Base-by-base conservation (phyloP, 1,140 invertebrate genomes). In the Nebria ingens region DNA sequence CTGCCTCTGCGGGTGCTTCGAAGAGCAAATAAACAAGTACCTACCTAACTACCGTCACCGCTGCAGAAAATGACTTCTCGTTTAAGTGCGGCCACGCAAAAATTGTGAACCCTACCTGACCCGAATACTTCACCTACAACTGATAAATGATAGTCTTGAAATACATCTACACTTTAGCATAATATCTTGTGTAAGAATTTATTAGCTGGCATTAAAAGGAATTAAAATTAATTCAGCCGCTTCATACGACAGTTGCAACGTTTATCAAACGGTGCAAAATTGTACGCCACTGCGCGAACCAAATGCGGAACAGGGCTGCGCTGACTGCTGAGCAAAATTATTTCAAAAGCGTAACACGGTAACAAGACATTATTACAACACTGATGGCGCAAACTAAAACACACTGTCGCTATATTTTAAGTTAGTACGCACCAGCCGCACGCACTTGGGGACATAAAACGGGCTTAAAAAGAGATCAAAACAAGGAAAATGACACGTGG, bases 381-480 rank as follows among this genome's bases (percentile, higher is more conserved):
- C 25, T 34, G 25, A 34, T 34, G 25, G 25, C 25, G n/a, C 25
- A 34, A 34, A 34, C 25, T 45, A 45, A 45, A 45, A 45, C 15
- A 11, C 40, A 9, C 6, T 45, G 40, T 45, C 40, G 15, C 15
- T 12, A 45, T 17, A 45, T 45, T 45, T 45, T 45, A 6, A 45
- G 40, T 45, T 17, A 45, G 40, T 45, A 45, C 15, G 40, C 40
- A 17, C 17, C 15, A 12, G 9, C 9, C 15, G 15, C 17, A 45
- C 40, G 40, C 40, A 45, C 40, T 3, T 12, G n/a, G 40, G 40
- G 6, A 45, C 40, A 45, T 45, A 45, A 45, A 45, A 45, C 40
- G 40, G 15, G 40, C 40, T 45, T 45, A 45, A 45, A 45, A 45
- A 45, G 40, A 45, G 40, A 45, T 45, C 40, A 45, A 45, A 45